Conservation (phyloP, 1,140 invertebrate genomes). For the Pseudoatta argentina region DNA sequence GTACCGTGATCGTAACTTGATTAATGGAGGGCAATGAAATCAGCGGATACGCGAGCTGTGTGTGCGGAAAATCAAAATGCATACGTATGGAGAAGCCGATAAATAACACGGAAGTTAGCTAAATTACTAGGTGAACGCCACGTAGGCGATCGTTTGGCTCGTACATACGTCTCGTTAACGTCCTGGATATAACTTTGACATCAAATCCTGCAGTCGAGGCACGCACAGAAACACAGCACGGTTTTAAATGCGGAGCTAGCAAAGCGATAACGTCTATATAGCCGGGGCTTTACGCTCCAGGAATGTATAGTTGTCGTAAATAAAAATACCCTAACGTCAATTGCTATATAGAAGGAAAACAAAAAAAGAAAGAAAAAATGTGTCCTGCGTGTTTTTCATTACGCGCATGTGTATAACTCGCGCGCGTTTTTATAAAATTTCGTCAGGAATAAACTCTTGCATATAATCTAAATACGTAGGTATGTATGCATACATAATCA, state of each 20-base stretch:
- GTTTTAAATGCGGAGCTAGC: conserved; percentile 49
- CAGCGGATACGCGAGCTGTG: conserved; percentile 14
- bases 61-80: conserved; percentile 55
- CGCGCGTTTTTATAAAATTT: neutral
- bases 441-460: neutral
- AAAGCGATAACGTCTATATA: conserved; percentile 53
- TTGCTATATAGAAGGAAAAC: conserved; percentile 33
- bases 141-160: conserved; percentile 49
- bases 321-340: conserved; percentile 49
- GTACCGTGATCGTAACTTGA: conserved; percentile 51
- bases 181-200: conserved; percentile 59
- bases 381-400: conserved; percentile 1
- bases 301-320: conserved; percentile 44
- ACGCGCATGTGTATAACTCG: neutral
- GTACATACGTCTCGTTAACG: conserved; percentile 60
- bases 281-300: conserved; percentile 33
- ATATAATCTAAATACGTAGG: neutral
- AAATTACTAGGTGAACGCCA: conserved; percentile 55
- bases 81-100: conserved; percentile 34
- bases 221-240: conserved; percentile 46
- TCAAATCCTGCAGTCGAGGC: conserved; percentile 53
- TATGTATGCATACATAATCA: neutral
- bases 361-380: neutral
- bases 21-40: conserved; percentile 42
- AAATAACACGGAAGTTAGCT: conserved; percentile 57